Evolutionary conservation across 2,888 invertebrate genomes (phyloP).

Genomic region (Heliconius hortense): DNA sequence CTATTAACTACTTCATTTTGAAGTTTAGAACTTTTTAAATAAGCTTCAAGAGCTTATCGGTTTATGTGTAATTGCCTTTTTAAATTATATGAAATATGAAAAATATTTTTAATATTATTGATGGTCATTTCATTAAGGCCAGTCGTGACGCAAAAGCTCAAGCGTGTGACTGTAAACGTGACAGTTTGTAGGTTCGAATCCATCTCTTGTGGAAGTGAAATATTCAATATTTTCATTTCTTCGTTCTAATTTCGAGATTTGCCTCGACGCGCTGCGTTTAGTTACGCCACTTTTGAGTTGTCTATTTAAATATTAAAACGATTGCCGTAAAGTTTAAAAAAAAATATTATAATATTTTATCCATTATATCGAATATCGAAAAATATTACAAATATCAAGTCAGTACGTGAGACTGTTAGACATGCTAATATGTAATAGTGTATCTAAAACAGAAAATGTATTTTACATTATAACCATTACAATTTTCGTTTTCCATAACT

Average conservation of each 20-base stretch:
- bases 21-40: constrained; percentile 6
- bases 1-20: background rate
- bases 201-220: no score
- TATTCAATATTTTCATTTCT: no score
- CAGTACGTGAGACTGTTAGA: constrained; percentile 4
- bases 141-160: no score
- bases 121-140: no score
- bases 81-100: background rate
- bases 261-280: no score
- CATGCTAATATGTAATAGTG: background rate
- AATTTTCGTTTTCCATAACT: background rate
- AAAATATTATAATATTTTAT: no score
- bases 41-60: background rate
- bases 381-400: background rate
- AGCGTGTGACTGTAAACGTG: no score
- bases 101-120: background rate
- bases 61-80: background rate
- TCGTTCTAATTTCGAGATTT: no score
- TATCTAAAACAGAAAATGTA: background rate
- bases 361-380: background rate
- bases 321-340: no score
- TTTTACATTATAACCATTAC: background rate
- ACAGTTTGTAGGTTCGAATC: no score
- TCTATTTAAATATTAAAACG: no score
- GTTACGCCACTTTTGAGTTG: no score